A percentile compares a stretch with the other conserved stretches of the same genome.
These are phyloP conservation scores for Chironomus tepperi DNA, from an alignment of 1,140 invertebrate species.

Conservation along the genomic window DNA sequence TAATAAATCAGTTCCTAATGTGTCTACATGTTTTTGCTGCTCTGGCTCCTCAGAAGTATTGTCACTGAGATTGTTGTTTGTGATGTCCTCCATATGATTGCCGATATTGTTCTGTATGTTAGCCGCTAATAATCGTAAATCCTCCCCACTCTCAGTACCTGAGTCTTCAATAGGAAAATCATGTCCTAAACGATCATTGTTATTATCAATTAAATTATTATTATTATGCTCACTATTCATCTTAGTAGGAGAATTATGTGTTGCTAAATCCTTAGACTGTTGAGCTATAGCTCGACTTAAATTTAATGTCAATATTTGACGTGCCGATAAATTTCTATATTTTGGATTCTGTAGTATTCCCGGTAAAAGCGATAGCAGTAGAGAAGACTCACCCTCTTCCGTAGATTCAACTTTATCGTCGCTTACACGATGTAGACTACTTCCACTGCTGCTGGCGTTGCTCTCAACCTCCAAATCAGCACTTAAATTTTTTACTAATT, in stretches of 20 bases:
- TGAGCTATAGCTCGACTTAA: neutral
- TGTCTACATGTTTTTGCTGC: conserved; percentile 32
- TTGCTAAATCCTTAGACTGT: neutral
- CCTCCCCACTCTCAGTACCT: conserved; percentile 58
- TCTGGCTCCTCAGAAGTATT: neutral
- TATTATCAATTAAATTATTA: neutral
- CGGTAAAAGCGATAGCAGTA: conserved; percentile 52
- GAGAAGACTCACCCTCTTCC: conserved; percentile 41
- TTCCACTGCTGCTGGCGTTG: conserved; percentile 15
- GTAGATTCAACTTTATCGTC: conserved; percentile 21
- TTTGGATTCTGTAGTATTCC: conserved; percentile 40
- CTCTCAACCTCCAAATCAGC: neutral
- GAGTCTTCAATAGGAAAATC: conserved; percentile 43
- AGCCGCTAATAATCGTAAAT: conserved; percentile 42
- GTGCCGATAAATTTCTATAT: conserved; percentile 20
- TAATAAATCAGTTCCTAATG: conserved; percentile 46
- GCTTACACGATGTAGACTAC: conserved; percentile 11
- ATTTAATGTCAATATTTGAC: conserved; percentile 14
- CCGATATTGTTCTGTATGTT: conserved; percentile 29
- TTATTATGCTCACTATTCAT: conserved; percentile 22
- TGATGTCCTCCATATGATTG: conserved; percentile 30
- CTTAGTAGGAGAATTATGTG: neutral
- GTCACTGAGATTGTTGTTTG: neutral
- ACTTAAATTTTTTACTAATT: neutral
- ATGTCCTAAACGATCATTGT: conserved; percentile 20